phyloP scores from a whole-genome alignment of 2,113 vertebrate species.

The Myocastor coypus region DNA sequence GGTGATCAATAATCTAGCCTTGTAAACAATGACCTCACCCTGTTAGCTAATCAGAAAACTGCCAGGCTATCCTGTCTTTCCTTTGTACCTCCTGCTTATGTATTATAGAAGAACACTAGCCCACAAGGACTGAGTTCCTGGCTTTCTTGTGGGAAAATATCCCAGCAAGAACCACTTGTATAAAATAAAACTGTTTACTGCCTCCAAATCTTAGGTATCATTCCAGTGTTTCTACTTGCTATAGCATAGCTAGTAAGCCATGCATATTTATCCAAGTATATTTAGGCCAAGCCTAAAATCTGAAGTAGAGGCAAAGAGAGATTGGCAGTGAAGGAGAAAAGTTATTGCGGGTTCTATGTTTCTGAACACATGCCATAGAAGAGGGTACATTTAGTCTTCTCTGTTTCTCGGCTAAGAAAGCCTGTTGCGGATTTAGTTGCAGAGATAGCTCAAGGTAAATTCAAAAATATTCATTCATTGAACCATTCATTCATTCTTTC shows the following conservation, averaged over 20 bases:
- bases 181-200: too few species aligned
- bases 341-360: neutral
- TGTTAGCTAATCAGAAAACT: too few species aligned
- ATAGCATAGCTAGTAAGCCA: neutral
- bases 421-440: neutral
- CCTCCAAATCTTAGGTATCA: too few species aligned
- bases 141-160: too few species aligned
- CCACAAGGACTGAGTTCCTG: too few species aligned
- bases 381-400: neutral
- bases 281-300: conserved; percentile 8
- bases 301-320: neutral
- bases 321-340: neutral
- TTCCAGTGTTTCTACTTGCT: too few species aligned
- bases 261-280: neutral
- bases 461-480: conserved; percentile 19
- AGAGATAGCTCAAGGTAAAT: neutral
- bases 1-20: too few species aligned
- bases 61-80: too few species aligned
- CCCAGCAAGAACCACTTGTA: too few species aligned
- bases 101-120: too few species aligned
- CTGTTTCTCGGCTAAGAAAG: conserved; percentile 45
- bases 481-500: neutral
- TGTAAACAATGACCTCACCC: too few species aligned
- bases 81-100: too few species aligned
- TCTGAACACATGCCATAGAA: neutral